Conservation (phyloP, 2,113 vertebrate genomes). For the Bostrychus sinensis region DNA sequence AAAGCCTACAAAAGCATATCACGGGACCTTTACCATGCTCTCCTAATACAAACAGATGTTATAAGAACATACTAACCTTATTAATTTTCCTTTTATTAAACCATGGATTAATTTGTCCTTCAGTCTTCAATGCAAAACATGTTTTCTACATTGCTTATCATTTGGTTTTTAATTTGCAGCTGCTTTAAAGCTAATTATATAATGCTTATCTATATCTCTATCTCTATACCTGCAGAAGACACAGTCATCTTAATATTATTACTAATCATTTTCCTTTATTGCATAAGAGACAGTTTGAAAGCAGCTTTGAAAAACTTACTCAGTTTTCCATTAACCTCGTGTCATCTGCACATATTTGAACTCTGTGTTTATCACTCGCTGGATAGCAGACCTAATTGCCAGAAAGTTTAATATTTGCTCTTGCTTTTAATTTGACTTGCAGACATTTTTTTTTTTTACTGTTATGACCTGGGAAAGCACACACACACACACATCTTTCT, state of each 20-base stretch:
- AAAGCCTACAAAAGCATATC: too few species aligned
- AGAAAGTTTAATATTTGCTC: neutral
- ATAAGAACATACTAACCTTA: too few species aligned
- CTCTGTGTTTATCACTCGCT: neutral
- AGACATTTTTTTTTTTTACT: neutral
- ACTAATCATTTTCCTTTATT: neutral
- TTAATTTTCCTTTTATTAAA: neutral
- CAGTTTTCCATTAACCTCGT: constrained; percentile 1
- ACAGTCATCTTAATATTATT: neutral
- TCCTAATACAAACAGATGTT: too few species aligned
- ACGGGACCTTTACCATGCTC: too few species aligned
- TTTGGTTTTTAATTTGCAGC: neutral
- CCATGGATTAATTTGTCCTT: too few species aligned
- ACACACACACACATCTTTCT: neutral
- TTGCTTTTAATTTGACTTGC: neutral
- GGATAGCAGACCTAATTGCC: neutral
- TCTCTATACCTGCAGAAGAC: neutral
- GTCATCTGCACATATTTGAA: constrained; percentile 1
- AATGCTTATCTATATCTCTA: neutral
- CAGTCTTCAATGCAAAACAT: too few species aligned
- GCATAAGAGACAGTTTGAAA: constrained; percentile 3
- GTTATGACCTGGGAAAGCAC: neutral
- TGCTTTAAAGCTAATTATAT: neutral
- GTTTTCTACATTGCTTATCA: neutral
- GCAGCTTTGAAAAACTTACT: neutral